Evolutionary conservation across 2,797 vertebrate species (phyloP).

Genomic region (Heliangelus exortis): DNA sequence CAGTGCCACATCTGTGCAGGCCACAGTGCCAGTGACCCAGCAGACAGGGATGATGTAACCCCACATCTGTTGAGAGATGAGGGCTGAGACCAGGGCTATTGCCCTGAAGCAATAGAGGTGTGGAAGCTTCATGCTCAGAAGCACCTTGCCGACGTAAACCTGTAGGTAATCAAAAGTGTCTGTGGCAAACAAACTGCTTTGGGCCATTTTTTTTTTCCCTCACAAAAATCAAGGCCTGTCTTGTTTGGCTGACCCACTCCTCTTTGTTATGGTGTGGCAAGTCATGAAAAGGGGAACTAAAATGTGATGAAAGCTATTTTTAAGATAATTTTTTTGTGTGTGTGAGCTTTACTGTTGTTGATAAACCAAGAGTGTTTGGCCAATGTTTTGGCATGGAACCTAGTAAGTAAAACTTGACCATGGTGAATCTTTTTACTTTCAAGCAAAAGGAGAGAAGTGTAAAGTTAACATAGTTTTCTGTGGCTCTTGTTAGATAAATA

Average conservation of each 20-base stretch:
- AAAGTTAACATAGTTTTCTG: background rate
- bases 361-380: background rate
- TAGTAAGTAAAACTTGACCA: background rate
- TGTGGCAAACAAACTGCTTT: background rate
- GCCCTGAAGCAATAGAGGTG: background rate
- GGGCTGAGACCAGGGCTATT: background rate
- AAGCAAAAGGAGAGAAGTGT: slow-evolving; percentile 14
- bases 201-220: background rate
- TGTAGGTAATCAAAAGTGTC: background rate
- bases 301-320: background rate
- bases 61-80: accelerated
- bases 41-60: background rate
- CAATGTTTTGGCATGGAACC: background rate
- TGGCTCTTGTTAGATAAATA: background rate
- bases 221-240: background rate
- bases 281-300: background rate
- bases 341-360: background rate
- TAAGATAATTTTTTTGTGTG: background rate
- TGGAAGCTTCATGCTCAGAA: background rate
- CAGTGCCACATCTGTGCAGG: accelerated
- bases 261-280: background rate
- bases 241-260: background rate
- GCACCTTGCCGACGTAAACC: background rate
- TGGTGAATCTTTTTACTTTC: background rate
- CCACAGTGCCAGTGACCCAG: background rate